phyloP scores from a whole-genome alignment of 2,113 vertebrate species.

The Periophthalmus modestus region DNA sequence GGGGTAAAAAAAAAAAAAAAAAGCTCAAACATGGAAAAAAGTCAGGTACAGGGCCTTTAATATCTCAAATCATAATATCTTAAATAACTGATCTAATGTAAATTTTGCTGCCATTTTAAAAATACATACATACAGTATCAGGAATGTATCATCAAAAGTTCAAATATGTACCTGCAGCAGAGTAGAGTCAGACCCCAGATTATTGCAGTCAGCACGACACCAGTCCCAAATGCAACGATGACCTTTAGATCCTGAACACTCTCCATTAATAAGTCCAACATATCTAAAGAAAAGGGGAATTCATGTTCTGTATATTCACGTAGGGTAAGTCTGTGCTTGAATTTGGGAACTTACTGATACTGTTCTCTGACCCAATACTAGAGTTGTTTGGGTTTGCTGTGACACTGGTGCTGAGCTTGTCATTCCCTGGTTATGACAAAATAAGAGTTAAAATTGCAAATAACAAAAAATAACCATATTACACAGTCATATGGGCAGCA shows the following conservation, averaged over 20 bases:
- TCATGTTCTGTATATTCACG: not conserved
- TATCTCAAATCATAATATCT: not conserved
- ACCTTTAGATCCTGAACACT: rapidly evolving
- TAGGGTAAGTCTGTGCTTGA: not conserved
- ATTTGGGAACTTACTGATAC: not conserved
- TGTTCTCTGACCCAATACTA: not conserved
- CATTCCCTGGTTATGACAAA: not conserved
- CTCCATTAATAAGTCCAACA: rapidly evolving
- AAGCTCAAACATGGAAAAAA: no score
- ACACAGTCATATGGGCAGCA: no score
- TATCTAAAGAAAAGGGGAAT: not conserved
- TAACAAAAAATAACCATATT: not conserved
- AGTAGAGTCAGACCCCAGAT: conserved; percentile 33
- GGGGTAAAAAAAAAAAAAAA: no score
- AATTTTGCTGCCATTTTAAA: not conserved
- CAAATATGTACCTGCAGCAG: conserved; percentile 37
- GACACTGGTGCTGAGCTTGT: not conserved
- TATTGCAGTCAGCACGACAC: conserved; percentile 24
- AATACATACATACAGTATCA: not conserved
- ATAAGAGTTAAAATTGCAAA: not conserved
- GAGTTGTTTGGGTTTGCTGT: not conserved
- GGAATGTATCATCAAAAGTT: not conserved
- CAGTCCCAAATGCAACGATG: conserved; percentile 35
- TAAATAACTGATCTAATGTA: not conserved
- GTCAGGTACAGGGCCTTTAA: no score